Percentiles rank a stretch among this genome's conserved stretches.
Evolutionary conservation across 30 jellyfish, hydroid and myxozoan species (phyloP).

Genomic region (Cassiopea andromeda): DNA sequence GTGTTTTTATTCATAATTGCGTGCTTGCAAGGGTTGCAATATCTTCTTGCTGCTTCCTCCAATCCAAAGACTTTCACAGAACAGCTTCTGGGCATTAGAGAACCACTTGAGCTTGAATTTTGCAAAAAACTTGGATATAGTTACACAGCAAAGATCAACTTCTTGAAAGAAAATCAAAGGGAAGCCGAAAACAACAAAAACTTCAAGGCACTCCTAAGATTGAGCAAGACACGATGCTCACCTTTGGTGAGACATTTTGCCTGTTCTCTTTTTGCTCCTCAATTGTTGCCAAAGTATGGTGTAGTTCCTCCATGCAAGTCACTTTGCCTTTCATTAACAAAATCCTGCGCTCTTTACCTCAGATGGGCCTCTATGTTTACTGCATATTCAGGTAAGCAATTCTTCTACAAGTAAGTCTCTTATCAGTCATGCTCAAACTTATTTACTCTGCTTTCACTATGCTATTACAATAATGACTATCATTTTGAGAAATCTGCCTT

Average conservation of each 20-base stretch:
- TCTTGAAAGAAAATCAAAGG: not conserved
- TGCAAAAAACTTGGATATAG: slow-evolving; percentile 3
- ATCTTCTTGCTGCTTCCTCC: not conserved
- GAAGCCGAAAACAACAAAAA: not conserved
- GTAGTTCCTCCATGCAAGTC: slow-evolving; percentile 25
- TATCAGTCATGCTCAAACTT: no score
- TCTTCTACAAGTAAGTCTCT: no score
- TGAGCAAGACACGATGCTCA: slow-evolving; percentile 6
- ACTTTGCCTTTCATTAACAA: not conserved
- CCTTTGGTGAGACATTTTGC: slow-evolving; percentile 6
- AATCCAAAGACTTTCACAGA: not conserved
- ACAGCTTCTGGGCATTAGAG: not conserved
- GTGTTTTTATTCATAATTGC: not conserved
- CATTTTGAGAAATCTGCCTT: no score
- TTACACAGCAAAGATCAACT: not conserved
- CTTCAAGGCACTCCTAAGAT: not conserved
- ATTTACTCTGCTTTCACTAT: no score
- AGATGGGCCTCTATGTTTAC: not conserved
- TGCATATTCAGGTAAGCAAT: not conserved
- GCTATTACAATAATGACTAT: no score
- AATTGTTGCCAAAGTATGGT: not conserved
- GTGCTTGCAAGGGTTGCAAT: not conserved
- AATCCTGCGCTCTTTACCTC: not conserved
- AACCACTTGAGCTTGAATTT: not conserved
- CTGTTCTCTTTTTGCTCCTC: slow-evolving; percentile 13